These are phyloP conservation scores for Alviniconcha strummeri DNA, from an alignment of 2,888 invertebrate genomes.

Conservation along the genomic window DNA sequence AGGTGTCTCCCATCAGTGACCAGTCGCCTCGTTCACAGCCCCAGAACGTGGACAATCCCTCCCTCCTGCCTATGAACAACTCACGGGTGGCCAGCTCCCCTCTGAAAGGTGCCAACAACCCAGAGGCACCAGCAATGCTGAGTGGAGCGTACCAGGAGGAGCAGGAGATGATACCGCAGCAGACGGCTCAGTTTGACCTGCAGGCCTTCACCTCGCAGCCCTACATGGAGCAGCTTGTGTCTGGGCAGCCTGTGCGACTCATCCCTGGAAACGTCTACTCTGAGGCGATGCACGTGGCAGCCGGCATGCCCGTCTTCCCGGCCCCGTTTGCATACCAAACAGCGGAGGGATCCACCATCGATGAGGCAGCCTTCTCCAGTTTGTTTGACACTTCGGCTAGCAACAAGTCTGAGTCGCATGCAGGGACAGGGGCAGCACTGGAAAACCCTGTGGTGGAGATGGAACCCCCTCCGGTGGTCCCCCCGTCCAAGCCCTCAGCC, in stretches of 20 bases:
- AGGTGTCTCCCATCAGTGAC: conserved; percentile 28
- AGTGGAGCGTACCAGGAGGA: conserved; percentile 26
- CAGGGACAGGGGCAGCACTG: not conserved
- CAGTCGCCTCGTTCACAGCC: conserved; percentile 30
- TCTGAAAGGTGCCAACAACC: not conserved
- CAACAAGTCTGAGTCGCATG: not conserved
- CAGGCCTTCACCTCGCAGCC: conserved; percentile 41
- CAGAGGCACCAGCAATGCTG: conserved; percentile 1
- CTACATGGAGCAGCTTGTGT: conserved; percentile 46
- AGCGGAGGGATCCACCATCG: conserved; percentile 48
- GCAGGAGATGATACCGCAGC: conserved; percentile 29
- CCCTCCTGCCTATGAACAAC: conserved; percentile 17
- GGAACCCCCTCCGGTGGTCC: conserved; percentile 8
- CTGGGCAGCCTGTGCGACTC: conserved; percentile 37
- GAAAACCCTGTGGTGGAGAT: conserved; percentile 25
- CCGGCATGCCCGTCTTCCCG: conserved; percentile 31
- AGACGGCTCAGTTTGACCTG: conserved; percentile 36
- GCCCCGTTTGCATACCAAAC: conserved; percentile 25
- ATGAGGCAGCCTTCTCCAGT: conserved; percentile 58
- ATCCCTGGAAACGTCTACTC: conserved; percentile 31
- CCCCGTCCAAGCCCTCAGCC: conserved; percentile 36
- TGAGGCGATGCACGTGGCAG: conserved; percentile 32
- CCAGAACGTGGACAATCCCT: conserved; percentile 19
- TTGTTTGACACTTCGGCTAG: conserved; percentile 46
- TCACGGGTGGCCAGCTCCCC: conserved; percentile 4